Base-by-base conservation (phyloP, 2,888 invertebrate genomes). In the Dermolepida albohirtum region DNA sequence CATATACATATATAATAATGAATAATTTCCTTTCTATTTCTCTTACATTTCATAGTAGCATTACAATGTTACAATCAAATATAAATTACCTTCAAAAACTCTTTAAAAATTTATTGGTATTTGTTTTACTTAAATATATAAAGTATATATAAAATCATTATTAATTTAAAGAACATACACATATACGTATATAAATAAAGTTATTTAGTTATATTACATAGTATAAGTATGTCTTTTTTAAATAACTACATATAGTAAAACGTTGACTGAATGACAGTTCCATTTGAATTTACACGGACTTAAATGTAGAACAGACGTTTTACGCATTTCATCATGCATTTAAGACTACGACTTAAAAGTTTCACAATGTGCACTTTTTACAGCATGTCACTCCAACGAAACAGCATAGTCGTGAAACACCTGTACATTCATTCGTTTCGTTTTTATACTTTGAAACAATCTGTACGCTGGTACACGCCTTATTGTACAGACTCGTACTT, bases 381-480 rank as follows among this genome's bases (percentile, higher is more conserved):
- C 67, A 27, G 49, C 67, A 40, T 67, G 67, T 67, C 67, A 67
- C 67, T 67, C 57, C 50, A 62, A 50, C 62, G 52, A 66, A 44
- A 57, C 57, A 50, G 62, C 57, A 17, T 29, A 65, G 57, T 67
- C 67, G 67, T 67, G 67, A 73, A 71, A 73, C 73, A 73, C 73
- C 73, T 73, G 73, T 72, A 73, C 70, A 70, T 70, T 71, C 69
- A 69, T 71, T 57, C 57, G 12, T 44, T 70, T 70, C 67, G 71
- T 72, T 73, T 73, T 73, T 73, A 70, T 65, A 66, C 59, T 68
- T 57, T 50, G 70, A 68, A 72, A 71, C 73, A 73, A 73, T 72
- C 70, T 70, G 57, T 43, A 57, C 71, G 68, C 57, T 57, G 66
- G 70, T 64, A 70, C 70, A 72, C 70, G 71, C 71, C 70, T 72